Evolutionary conservation across 2,888 invertebrate genomes (phyloP), one percentile per base, ranked within the genome.

Genomic region (Himalopsyche tibetana): DNA sequence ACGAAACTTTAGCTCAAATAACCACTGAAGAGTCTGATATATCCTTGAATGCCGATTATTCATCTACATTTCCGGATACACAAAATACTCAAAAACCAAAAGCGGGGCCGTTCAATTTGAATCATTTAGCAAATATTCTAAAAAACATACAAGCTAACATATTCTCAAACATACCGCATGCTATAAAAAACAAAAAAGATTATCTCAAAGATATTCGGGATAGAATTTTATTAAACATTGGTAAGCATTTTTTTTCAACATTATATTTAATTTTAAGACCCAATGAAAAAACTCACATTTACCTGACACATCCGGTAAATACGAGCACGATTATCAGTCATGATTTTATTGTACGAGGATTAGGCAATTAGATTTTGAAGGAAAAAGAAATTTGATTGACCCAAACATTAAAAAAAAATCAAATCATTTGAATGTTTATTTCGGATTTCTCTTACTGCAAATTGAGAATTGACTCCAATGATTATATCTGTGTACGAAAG

Each of bases 161-260:
- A 89, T 90, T 91, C 0, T 91, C 89, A 85, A 92, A 92, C 86
- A 91, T 92, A 4, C 91, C 90, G 28, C 92, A 91, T 87, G 92
- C 92, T 5, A 91, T 93, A 36, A 91, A 91, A 80, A 94, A 94
- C 83, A 96, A 96, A 91, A 91, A 95, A 15, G 90, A 91, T 80
- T 94, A 95, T 89, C 92, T 96, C 84, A 93, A 93, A 88, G 91
- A 92, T 28, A 92, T 96, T 85, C 94, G 94, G 88, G 94, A 95
- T 88, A 92, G 93, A 85, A 91, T 97, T 38, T 91, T 96, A 88
- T 90, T 91, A 40, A 94, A 95, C 90, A 96, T 97, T 89, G 95
- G 96, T 96, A 92, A 93, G 93, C 56, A 69, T 17, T 69, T 8
- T 63, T 42, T 55, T 40, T n/a, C 1, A 1, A 36, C n/a, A n/a